Evolutionary conservation across 2,113 vertebrate genomes (phyloP), one percentile per base, ranked within the genome.

Genomic region (Tychaedon coryphoeus): DNA sequence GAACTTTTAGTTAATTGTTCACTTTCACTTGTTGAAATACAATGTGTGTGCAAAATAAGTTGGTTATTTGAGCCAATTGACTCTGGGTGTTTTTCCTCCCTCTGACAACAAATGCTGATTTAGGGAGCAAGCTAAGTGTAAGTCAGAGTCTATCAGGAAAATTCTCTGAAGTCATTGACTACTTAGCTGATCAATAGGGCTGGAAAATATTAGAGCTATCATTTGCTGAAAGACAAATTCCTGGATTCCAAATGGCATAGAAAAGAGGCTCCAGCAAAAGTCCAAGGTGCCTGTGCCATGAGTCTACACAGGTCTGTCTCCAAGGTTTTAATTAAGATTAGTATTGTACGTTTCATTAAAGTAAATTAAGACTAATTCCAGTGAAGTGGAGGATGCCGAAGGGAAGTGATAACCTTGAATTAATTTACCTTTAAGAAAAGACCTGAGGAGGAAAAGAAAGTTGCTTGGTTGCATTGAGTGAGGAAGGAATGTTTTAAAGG

Each of bases 251-350:
- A 76, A 66, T 73, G 64, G 24, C 16, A 51, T 3, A 40, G 26
- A 66, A 42, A 24, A 75, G 50, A 85, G 19, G 8, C 25, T 79
- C 58, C 42, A 73, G 56, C 17, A 79, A 53, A 79, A 73, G 56
- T 70, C 22, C 26, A 70, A 76, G 28, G 38, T 77, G 71, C 38
- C 50, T 65, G 54, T 79, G 91, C 86, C 75, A 38, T 19, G 40
- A 80, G 60, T 31, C 45, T 80, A n/a, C 51, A 51, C 15, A 56
- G 40, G 36, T 90, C 38, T 90, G 56, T 71, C 79, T 64, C 66
- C 51, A 48, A 51, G 91, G 84, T 91, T 94, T 77, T 90, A 88
- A 94, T 93, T 91, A 92, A 87, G 84, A 81, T 65, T 67, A 79
- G 82, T 92, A 88, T 58, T 83, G 54, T 88, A 40, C 1, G 0